Evolutionary conservation across 2,888 invertebrate genomes (phyloP), one percentile per base, ranked within the genome.

Genomic region (Ophraella communa): DNA sequence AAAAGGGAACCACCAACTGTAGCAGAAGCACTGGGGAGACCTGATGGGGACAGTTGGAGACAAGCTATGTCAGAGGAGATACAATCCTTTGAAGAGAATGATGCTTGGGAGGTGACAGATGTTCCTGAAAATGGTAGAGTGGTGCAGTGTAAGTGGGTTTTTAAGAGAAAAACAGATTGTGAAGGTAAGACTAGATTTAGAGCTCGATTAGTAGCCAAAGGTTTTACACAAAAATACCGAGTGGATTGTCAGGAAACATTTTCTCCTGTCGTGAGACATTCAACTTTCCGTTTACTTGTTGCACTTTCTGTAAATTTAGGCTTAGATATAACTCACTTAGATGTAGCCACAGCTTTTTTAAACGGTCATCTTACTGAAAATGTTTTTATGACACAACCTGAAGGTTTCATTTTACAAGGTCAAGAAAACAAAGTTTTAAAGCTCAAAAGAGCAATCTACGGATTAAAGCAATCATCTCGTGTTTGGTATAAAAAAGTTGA

Each of bases 91-190:
- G 52, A 64, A 58, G 65, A 68, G 56, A 71, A 71, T 63, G 55
- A 68, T n/a, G 64, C 71, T 14, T 70, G 72, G 71, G 62, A 67
- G 8, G 20, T 69, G 35, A 59, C 56, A 24, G 57, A 69, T 30
- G 24, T 39, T 17, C 64, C 70, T 24, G 45, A 57, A 27, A 53
- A 39, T 39, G 55, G 47, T 24, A 56, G 62, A 14, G 42, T 66
- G 47, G 72, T 72, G 47, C 27, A 68, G 39, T 67, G 69, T 60
- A 72, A 71, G 33, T 70, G 70, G 70, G 69, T 71, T 1, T 70
- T 70, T 27, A 70, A 64, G 49, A 57, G 23, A 18, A 69, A 71
- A 18, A 18, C 53, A 11, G 49, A 65, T 58, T 55, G 57, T 66
- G 65, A 65, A 11, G 53, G 47, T 21, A 57, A 60, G 10, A 62